Evolutionary conservation across 37 sponge, comb jelly and placozoan species (phyloP).

Genomic region (Lycopodina hypogea): DNA sequence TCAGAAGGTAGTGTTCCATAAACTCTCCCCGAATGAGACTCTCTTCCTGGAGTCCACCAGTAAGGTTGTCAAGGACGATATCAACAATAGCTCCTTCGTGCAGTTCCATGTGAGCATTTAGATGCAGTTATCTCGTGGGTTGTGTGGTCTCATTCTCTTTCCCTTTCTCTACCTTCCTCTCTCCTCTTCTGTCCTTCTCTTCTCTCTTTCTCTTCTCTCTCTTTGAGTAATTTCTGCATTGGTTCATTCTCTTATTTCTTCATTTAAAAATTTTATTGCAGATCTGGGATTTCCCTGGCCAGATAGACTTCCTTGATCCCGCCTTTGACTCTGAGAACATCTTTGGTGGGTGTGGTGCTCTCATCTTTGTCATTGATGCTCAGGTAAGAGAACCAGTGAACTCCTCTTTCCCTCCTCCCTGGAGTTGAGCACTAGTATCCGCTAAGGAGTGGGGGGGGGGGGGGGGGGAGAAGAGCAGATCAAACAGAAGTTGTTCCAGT

Average conservation of each 20-base stretch:
- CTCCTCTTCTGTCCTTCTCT: no score
- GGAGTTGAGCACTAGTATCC: neutral
- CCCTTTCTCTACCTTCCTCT: neutral
- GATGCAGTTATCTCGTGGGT: no score
- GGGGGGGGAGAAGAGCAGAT: neutral
- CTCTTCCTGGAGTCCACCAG: constrained; percentile 95
- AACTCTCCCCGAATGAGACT: constrained; percentile 97
- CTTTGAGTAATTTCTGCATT: no score
- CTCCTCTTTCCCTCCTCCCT: no score
- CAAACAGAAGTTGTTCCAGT: no score
- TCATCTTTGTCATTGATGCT: constrained; percentile 95
- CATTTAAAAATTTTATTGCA: constrained; percentile 9
- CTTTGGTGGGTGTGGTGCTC: constrained; percentile 81
- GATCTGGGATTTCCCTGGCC: constrained; percentile 98
- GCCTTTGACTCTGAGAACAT: constrained; percentile 88
- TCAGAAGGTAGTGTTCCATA: constrained; percentile 94
- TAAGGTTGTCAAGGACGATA: constrained; percentile 93
- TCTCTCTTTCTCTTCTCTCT: no score
- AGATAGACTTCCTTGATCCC: constrained; percentile 91
- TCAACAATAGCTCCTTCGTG: constrained; percentile 91
- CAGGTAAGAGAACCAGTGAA: constrained; percentile 31
- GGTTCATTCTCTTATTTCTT: no score
- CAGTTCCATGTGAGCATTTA: constrained; percentile 90
- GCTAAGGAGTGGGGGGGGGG: no score
- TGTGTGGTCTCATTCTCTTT: neutral